Base-by-base conservation (phyloP, 2,888 invertebrate genomes). In the Chromoteleia sp. region DNA sequence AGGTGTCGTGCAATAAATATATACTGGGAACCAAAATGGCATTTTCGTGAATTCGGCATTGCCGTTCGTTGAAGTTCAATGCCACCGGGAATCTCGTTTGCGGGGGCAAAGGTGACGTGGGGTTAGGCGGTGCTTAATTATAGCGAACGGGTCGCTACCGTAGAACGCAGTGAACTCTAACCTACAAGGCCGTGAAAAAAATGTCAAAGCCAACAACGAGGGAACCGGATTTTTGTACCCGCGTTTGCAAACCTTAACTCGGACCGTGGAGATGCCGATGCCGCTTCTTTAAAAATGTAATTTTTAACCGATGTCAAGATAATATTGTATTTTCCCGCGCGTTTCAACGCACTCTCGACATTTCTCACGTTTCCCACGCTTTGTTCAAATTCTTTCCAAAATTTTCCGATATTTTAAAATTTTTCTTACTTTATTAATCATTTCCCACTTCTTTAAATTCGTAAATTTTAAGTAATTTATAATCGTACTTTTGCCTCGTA, bases 221-320 rank as follows among this genome's bases (percentile, higher is more conserved):
- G 84, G 87, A 87, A 87, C 87, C 87, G 86, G 87, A 87, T 87
- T 84, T 87, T 87, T 86, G 48, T 58, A 21, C 85, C 83, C 17
- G 15, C 29, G 10, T 12, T 25, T 17, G 15, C 56, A 33, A 30
- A 58, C 30, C 12, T 58, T n/a, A 36, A 15, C 48, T 58, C 17
- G 6, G 10, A 33, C 4, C 19, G 39, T 56, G 21, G 21, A 58
- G 12, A 70, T 36, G 30, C 19, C 25, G n/a, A 56, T 58, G 56
- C 8, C 43, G 4, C 25, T 43, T 15, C n/a, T 17, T 14, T n/a
- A 3, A 48, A 59, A 30, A 30, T 52, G 3, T 12, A n/a, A 8
- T 33, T 33, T 25, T 33, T 33, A 33, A 33, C 7, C 7, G 10
- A 33, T 5, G 7, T 33, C 33, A 33, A 1, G 7, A 33, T 33